Conservation (phyloP, 1,140 invertebrate species). For the Nixonia krombeini region DNA sequence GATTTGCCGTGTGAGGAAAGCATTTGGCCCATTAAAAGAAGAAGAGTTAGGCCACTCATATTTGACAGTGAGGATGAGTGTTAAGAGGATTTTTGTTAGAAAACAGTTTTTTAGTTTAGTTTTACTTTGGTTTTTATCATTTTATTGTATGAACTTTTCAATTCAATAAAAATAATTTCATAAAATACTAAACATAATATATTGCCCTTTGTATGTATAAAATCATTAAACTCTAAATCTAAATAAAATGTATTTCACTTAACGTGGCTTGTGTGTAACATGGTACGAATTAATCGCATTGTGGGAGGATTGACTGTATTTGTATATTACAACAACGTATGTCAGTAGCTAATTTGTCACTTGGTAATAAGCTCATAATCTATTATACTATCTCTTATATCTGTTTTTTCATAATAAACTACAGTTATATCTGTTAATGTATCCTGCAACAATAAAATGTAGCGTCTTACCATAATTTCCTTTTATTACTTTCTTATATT, state of each 20-base stretch:
- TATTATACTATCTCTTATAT: too few species aligned
- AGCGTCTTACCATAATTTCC: too few species aligned
- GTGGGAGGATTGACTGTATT: not conserved
- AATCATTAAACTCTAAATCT: constrained; percentile 9
- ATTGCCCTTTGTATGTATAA: constrained; percentile 13
- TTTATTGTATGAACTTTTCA: constrained; percentile 10
- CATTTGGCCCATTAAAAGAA: constrained; percentile 21
- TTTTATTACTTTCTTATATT: too few species aligned
- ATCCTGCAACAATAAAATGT: too few species aligned
- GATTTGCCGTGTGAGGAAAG: constrained; percentile 5
- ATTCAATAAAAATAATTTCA: constrained; percentile 18
- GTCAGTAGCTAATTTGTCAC: too few species aligned
- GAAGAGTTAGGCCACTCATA: constrained; percentile 19
- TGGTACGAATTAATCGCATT: not conserved
- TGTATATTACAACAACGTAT: too few species aligned
- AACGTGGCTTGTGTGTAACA: constrained; percentile 8
- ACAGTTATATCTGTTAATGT: too few species aligned
- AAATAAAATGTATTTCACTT: constrained; percentile 6
- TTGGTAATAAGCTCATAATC: too few species aligned
- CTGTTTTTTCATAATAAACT: too few species aligned
- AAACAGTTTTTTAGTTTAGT: constrained; percentile 20
- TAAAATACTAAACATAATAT: constrained; percentile 5
- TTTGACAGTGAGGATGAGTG: constrained; percentile 15
- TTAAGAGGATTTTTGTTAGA: constrained; percentile 18
- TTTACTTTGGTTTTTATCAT: constrained; percentile 6